A percentile compares a stretch with the other conserved stretches of the same genome.
Evolutionary conservation across 2,797 vertebrate genomes (phyloP).

Genomic region (Smutsia gigantea): DNA sequence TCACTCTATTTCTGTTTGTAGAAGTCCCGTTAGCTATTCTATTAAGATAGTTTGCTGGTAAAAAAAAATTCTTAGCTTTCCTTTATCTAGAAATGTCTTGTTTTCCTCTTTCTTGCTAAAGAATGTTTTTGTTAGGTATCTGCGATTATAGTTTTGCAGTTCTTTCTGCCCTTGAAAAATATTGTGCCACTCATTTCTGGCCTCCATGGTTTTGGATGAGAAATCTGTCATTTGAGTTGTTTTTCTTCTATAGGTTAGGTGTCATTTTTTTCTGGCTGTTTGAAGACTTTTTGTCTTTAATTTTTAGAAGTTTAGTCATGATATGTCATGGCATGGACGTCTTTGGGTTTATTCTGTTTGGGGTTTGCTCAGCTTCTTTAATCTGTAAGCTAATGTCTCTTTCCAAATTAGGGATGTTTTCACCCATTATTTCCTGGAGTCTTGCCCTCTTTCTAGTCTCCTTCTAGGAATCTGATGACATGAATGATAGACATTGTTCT

Average conservation of each 20-base stretch:
- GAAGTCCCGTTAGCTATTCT: background rate
- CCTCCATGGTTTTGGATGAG: background rate
- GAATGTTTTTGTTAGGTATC: background rate
- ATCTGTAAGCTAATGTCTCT: background rate
- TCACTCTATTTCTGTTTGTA: background rate
- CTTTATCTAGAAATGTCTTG: background rate
- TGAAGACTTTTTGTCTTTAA: background rate
- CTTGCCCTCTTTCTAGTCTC: background rate
- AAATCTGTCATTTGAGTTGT: background rate
- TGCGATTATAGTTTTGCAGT: background rate
- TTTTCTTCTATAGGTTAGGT: background rate
- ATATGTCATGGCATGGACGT: background rate
- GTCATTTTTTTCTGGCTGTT: background rate
- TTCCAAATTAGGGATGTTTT: background rate
- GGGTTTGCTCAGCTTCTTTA: background rate
- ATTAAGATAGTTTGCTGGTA: background rate
- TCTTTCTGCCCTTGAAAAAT: constrained; percentile 9
- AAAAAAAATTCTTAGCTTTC: background rate
- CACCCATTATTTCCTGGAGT: background rate
- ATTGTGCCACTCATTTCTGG: background rate
- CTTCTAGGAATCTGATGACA: background rate
- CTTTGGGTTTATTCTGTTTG: constrained; percentile 4
- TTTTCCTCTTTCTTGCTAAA: background rate
- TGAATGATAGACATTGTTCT: background rate
- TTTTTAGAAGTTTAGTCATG: background rate